A percentile compares a stretch with the other conserved stretches of the same genome.
These are phyloP conservation scores for Augiades crinisus DNA, from an alignment of 2,888 invertebrate species.

Conservation along the genomic window DNA sequence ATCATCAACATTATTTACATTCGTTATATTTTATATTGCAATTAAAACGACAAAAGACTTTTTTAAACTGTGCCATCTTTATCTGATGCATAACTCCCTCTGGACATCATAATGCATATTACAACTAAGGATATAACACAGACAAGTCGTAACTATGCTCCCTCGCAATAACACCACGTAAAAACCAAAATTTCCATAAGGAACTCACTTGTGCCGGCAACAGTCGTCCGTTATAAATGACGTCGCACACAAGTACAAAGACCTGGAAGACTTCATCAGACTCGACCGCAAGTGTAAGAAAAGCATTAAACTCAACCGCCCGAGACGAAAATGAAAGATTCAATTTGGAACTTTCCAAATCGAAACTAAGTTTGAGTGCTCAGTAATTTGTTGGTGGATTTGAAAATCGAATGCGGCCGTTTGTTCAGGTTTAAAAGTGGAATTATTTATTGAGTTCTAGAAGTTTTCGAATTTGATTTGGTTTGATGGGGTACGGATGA, in stretches of 20 bases:
- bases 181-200: neutral
- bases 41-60: too few species aligned
- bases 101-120: too few species aligned
- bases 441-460: constrained; percentile 30
- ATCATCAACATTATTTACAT: too few species aligned
- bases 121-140: too few species aligned
- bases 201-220: neutral
- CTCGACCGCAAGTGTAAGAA: constrained; percentile 25
- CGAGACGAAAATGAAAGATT: constrained; percentile 36
- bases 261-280: neutral
- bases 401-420: constrained; percentile 34
- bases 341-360: constrained; percentile 41
- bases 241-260: neutral
- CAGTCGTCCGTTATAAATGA: constrained; percentile 2
- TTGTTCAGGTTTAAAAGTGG: constrained; percentile 33
- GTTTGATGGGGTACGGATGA: constrained; percentile 5
- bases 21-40: too few species aligned
- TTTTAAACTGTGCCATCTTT: too few species aligned
- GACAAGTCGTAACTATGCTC: too few species aligned
- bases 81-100: too few species aligned
- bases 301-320: constrained; percentile 25
- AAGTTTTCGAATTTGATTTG: constrained; percentile 19
- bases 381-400: constrained; percentile 40
- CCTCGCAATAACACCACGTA: too few species aligned
- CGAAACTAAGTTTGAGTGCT: constrained; percentile 36